Percentiles rank a stretch among this genome's conserved stretches.
Conservation (phyloP, 1,140 invertebrate species). For the Drosophila lini region DNA sequence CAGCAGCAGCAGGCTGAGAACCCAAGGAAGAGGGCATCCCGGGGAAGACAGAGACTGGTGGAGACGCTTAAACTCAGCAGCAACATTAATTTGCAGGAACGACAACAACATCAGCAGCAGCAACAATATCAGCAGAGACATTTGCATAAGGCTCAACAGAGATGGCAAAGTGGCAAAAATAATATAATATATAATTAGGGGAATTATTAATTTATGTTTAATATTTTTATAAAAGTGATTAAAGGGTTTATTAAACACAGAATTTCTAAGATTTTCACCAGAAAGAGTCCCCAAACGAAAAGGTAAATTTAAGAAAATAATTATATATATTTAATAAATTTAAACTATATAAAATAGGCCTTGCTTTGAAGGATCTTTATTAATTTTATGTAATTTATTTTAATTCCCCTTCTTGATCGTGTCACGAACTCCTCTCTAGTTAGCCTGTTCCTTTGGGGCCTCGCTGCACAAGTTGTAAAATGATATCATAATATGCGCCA, state of each 20-base stretch:
- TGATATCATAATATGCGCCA: constrained; percentile 83
- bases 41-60: constrained; percentile 30
- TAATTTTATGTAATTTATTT: background rate
- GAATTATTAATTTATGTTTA: background rate
- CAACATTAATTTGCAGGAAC: constrained; percentile 79
- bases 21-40: constrained; percentile 7
- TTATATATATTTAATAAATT: background rate
- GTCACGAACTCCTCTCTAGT: constrained; percentile 43
- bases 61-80: constrained; percentile 79
- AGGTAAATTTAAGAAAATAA: background rate
- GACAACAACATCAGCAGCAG: constrained; percentile 50
- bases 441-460: constrained; percentile 19
- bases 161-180: constrained; percentile 4
- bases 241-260: too few relatives aligned
- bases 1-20: constrained; percentile 55
- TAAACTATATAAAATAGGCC: background rate
- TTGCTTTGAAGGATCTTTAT: background rate
- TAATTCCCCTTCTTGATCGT: background rate
- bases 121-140: constrained; percentile 37
- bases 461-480: constrained; percentile 79
- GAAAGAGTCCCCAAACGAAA: background rate
- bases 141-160: constrained; percentile 62
- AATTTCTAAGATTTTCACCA: background rate
- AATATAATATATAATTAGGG: background rate
- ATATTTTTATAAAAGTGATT: background rate